These are phyloP conservation scores for Panorpa germanica DNA, from an alignment of 2,888 invertebrate species.

Conservation along the genomic window DNA sequence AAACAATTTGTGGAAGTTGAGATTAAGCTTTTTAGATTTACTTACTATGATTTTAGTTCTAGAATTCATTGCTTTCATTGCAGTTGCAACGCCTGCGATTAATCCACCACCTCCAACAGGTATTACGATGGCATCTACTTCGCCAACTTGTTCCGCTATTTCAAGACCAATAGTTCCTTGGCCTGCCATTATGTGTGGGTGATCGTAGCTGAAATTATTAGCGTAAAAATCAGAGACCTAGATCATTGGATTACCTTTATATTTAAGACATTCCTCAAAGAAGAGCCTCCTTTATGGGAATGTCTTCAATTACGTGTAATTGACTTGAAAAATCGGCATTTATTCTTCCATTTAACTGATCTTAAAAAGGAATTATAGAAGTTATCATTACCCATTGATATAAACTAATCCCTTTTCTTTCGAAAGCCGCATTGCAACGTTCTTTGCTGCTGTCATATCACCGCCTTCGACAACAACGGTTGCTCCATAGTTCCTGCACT, in stretches of 20 bases:
- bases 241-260: no score
- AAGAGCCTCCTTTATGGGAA: no score
- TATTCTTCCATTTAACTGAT: not conserved
- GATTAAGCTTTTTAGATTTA: constrained; percentile 13
- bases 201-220: constrained; percentile 62
- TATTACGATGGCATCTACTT: constrained; percentile 76
- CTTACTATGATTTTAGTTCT: constrained; percentile 71
- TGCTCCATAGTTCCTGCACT: constrained; percentile 70
- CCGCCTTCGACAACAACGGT: constrained; percentile 65
- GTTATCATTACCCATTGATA: constrained; percentile 61
- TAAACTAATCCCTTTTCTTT: constrained; percentile 54
- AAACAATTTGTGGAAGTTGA: constrained; percentile 4
- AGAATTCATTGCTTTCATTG: constrained; percentile 72
- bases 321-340: no score
- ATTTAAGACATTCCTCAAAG: no score
- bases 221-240: no score
- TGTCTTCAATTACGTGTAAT: no score
- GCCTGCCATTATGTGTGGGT: constrained; percentile 87
- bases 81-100: constrained; percentile 78
- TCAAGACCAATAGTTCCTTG: constrained; percentile 90
- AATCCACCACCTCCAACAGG: constrained; percentile 92
- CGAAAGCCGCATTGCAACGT: constrained; percentile 54
- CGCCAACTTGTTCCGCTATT: constrained; percentile 74
- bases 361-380: constrained; percentile 2
- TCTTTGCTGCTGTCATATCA: constrained; percentile 72